A percentile compares a stretch with the other conserved stretches of the same genome.
phyloP scores from a whole-genome alignment of 2,797 vertebrate genomes.

The Catostomus latipinnis region DNA sequence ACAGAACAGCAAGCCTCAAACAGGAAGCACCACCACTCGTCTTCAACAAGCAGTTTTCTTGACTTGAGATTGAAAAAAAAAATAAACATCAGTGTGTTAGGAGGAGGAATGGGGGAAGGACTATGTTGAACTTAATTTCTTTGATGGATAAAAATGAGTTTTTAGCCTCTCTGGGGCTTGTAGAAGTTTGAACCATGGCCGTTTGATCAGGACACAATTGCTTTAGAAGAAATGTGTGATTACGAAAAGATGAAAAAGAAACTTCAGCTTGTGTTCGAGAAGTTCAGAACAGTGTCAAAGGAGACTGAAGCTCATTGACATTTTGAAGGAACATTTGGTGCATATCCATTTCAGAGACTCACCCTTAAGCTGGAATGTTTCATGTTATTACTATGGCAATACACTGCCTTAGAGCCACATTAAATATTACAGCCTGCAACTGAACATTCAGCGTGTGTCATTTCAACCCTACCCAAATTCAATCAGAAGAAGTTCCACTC shows the following conservation, averaged over 20 bases:
- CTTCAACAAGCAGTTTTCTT: constrained; percentile 32
- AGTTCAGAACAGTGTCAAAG: constrained; percentile 4
- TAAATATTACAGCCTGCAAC: constrained; percentile 19
- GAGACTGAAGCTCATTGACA: constrained; percentile 19
- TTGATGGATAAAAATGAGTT: constrained; percentile 50
- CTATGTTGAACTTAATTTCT: constrained; percentile 40
- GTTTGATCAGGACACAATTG: constrained; percentile 54
- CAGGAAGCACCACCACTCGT: constrained; percentile 2
- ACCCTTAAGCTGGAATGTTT: constrained; percentile 42
- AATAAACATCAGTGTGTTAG: constrained; percentile 37
- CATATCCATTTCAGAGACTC: constrained; percentile 25
- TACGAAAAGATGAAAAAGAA: constrained; percentile 52
- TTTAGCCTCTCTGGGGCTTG: constrained; percentile 48
- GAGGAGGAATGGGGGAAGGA: constrained; percentile 13
- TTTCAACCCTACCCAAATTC: constrained; percentile 23
- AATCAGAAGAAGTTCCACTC: constrained; percentile 38
- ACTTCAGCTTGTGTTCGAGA: constrained; percentile 21
- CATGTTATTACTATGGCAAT: constrained; percentile 38
- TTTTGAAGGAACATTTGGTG: constrained; percentile 29
- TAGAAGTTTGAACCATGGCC: constrained; percentile 28
- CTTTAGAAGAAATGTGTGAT: constrained; percentile 43
- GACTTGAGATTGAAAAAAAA: background rate
- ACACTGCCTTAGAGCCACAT: constrained; percentile 24
- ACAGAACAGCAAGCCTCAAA: constrained; percentile 43
- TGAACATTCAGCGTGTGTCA: constrained; percentile 26